A percentile compares a stretch with the other conserved stretches of the same genome.
phyloP scores from a whole-genome alignment of 2,113 vertebrate genomes.

The Ictalurus punctatus region DNA sequence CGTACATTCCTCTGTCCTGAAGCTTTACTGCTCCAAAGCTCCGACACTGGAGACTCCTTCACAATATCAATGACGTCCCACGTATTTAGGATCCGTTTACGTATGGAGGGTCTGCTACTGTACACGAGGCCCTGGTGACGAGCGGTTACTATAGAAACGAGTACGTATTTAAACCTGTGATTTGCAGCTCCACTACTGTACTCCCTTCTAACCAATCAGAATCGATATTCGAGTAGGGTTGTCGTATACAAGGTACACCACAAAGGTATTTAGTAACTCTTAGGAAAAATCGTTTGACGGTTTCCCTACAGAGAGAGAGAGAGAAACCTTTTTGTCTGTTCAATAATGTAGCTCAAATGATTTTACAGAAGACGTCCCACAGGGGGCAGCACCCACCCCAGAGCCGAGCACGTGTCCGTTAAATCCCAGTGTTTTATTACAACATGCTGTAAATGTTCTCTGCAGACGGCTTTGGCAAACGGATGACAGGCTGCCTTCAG shows the following conservation, averaged over 20 bases:
- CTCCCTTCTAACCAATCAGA: no score
- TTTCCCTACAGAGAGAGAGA: neutral
- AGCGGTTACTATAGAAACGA: no score
- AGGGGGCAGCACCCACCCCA: neutral
- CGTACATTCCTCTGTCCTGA: neutral
- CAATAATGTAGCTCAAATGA: neutral
- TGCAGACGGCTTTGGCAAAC: neutral
- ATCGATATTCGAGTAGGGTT: no score
- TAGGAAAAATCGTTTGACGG: neutral
- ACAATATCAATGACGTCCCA: neutral
- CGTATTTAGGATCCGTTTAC: no score
- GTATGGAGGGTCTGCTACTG: no score
- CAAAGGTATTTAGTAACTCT: neutral
- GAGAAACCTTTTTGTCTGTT: neutral
- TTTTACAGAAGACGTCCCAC: neutral
- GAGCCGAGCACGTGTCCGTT: neutral
- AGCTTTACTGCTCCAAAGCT: neutral
- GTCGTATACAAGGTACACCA: no score
- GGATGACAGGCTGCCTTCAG: conserved; percentile 17
- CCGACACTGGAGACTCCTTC: no score
- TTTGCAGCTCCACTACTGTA: no score
- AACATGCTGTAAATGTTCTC: conserved; percentile 15
- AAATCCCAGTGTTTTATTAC: neutral
- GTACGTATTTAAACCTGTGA: no score
- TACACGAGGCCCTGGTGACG: no score